Conservation (phyloP, 30 jellyfish, hydroid and myxozoan genomes). For the Sanderia malayensis region DNA sequence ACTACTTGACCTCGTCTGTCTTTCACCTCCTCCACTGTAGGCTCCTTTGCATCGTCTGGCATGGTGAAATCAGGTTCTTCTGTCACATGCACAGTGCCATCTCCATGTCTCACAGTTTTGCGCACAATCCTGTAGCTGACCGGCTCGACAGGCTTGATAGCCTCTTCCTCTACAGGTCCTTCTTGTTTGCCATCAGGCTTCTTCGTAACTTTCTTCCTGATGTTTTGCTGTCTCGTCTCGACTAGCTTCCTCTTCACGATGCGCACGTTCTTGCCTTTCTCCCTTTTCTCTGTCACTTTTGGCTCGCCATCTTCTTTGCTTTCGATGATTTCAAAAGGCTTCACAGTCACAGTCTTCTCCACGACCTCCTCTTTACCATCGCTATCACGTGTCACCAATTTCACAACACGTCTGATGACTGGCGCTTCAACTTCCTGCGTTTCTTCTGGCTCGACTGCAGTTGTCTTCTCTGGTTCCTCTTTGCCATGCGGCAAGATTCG, state of each 20-base stretch:
- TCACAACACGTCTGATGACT: constrained; percentile 8
- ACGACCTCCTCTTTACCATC: constrained; percentile 46
- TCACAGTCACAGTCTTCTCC: constrained; percentile 12
- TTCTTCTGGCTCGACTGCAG: constrained; percentile 21
- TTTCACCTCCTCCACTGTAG: constrained; percentile 25
- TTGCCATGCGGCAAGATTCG: constrained; percentile 6
- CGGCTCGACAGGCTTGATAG: constrained; percentile 70
- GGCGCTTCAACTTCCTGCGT: not conserved
- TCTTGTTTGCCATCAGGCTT: constrained; percentile 74
- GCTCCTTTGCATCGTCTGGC: constrained; percentile 51
- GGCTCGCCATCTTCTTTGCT: constrained; percentile 13
- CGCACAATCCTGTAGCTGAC: constrained; percentile 45
- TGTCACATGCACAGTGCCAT: constrained; percentile 52
- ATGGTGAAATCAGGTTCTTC: constrained; percentile 58
- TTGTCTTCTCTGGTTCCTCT: constrained; percentile 15
- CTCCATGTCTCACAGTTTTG: constrained; percentile 40
- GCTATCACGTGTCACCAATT: not conserved
- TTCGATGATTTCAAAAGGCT: constrained; percentile 23
- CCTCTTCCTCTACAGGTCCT: constrained; percentile 74
- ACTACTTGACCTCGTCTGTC: constrained; percentile 43
- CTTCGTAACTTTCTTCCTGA: constrained; percentile 52
- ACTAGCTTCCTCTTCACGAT: constrained; percentile 63
- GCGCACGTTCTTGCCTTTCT: constrained; percentile 37
- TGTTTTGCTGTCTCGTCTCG: constrained; percentile 60
- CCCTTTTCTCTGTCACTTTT: constrained; percentile 52